Percentiles rank a stretch among this genome's conserved stretches.
phyloP scores from a whole-genome alignment of 2,888 invertebrate species.

The Melikaiella ostensackeni region DNA sequence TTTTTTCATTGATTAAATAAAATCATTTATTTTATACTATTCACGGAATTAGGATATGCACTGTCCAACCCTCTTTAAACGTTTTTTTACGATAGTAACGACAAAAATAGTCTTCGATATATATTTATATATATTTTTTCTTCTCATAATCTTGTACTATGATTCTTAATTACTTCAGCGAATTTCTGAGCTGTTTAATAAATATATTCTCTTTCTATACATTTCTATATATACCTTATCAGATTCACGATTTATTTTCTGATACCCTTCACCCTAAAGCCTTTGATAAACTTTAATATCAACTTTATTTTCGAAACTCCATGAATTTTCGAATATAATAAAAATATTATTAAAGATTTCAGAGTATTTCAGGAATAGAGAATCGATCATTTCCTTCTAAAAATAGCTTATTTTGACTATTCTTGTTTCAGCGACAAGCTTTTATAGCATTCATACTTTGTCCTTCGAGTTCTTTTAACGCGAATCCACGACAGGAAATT shows the following conservation, averaged over 20 bases:
- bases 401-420: not conserved
- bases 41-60: constrained; percentile 2
- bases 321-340: not conserved
- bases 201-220: not conserved
- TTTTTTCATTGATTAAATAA: not conserved
- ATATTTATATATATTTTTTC: not conserved
- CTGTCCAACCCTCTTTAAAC: constrained; percentile 22
- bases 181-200: constrained; percentile 4
- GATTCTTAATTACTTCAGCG: constrained; percentile 3
- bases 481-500: constrained; percentile 15
- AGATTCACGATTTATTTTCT: not conserved
- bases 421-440: not conserved
- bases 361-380: not conserved
- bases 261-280: not conserved
- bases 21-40: constrained; percentile 12
- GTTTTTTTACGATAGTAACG: not conserved
- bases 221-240: not conserved
- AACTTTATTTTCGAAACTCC: not conserved
- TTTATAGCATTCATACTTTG: not conserved
- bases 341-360: not conserved
- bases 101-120: constrained; percentile 33
- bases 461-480: not conserved
- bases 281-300: not conserved
- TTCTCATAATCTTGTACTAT: constrained; percentile 18
- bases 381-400: not conserved